Conservation (phyloP, 53 echinoderm and acorn worm species). For the Crossaster papposus region DNA sequence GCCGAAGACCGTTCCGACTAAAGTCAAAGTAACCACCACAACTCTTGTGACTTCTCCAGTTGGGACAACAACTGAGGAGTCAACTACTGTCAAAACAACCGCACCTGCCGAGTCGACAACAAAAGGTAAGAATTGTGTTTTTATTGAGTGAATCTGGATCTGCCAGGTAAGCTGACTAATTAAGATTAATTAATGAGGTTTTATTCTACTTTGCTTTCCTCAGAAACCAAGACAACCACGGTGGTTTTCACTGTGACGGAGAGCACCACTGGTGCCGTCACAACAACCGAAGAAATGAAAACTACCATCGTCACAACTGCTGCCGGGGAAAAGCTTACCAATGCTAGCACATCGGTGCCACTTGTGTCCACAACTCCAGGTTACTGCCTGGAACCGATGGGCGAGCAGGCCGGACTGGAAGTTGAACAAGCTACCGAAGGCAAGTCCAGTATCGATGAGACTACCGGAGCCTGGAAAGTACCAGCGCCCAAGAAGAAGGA, state of each 20-base stretch:
- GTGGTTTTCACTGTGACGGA: background rate
- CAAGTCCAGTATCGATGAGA: background rate
- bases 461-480: background rate
- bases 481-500: background rate
- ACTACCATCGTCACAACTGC: background rate
- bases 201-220: background rate
- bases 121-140: background rate
- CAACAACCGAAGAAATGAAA: background rate
- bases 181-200: background rate
- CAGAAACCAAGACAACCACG: background rate
- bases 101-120: background rate
- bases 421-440: background rate
- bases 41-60: background rate
- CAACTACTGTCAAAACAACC: background rate
- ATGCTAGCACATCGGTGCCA: background rate
- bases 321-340: background rate
- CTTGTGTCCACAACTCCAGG: background rate
- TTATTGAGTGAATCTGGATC: background rate
- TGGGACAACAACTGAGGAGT: background rate
- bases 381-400: background rate
- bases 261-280: background rate
- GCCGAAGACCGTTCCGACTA: background rate
- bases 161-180: background rate
- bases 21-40: background rate
- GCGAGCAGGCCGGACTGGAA: background rate